Evolutionary conservation across 2,113 vertebrate genomes (phyloP), one percentile per base, ranked within the genome.

Genomic region (Propithecus coquereli): DNA sequence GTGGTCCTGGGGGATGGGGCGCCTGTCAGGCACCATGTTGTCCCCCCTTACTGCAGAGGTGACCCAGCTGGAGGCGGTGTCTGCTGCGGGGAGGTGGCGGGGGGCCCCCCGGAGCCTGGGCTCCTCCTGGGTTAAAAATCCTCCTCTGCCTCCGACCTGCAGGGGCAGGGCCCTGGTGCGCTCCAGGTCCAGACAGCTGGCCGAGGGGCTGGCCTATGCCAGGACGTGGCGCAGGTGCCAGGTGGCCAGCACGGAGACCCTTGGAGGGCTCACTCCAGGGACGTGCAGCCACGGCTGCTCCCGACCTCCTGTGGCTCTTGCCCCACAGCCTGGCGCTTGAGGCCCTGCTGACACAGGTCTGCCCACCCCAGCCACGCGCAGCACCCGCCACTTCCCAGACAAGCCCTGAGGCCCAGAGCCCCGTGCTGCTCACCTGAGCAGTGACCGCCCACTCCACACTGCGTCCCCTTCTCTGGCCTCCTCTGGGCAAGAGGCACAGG

Each of bases 271-370:
- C 6, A 22, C 40, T 18, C n/a, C 27, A 17, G 30, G 25, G n/a
- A 17, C 0, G 2, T 2, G 2, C 0, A 1, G 63, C 40, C 12
- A 1, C 7, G 12, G 13, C 6, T 27, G 2, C 0, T 0, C 2
- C 4, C 0, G 1, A 30, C 13, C 18, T 50, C n/a, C 68, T 0
- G 1, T 3, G 6, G 93, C 18, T n/a, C 27, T 16, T n/a, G 34
- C 61, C 68, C 43, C n/a, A 27, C 23, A 7, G 43, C 5, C 23
- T 25, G 45, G n/a, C 37, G 4, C 16, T 12, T 20, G 47, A 11
- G 9, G 45, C 79, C 71, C 63, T 34, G 50, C 4, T 7, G 8
- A 47, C 3, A 5, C 6, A 25, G 18, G 12, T 13, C 4, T 34
- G 57, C 45, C 40, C 34, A 30, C 43, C 54, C 45, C 18, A 17